Base-by-base conservation (phyloP, 2,888 invertebrate genomes). In the Lochmaea capreae region DNA sequence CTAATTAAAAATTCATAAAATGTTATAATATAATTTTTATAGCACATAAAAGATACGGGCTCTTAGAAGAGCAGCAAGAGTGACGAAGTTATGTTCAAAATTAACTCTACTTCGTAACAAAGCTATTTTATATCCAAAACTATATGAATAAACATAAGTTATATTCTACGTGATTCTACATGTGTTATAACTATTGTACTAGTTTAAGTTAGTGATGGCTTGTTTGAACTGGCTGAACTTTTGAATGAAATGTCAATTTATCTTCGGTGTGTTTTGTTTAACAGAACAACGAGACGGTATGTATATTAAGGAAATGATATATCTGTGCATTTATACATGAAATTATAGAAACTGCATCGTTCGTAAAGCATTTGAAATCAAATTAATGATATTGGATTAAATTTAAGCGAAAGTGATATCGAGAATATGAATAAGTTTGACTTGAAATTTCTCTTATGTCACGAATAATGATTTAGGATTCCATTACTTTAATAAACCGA, bases 61-160 rank as follows among this genome's bases (percentile, higher is more conserved):
- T 16, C 58, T 58, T 43, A 22, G 58, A 58, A 58, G 22, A 42
- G 57, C 42, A 43, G 14, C 4, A 16, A 46, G 26, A 67, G n/a
- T 58, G 63, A 70, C 57, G 63, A 70, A 70, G 54, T 65, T 54
- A 26, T 63, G 65, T 59, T n/a, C 67, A 46, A 59, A 61, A 52
- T 70, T 26, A 63, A 63, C 63, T 61, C 69, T 42, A 18, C 12
- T 63, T 63, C 63, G 43, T 43, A 63, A 43, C 63, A 70, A 54
- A 70, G 70, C 33, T 63, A 70, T 65, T 70, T 61, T 70, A 70
- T 63, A 70, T 70, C 16, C 14, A 18, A 18, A 63, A 43, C 57
- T 57, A 26, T 57, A 70, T 63, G 70, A 70, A 63, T 70, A 65
- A 63, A 63, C 70, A 70, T 70, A 70, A 63, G 70, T 70, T 70